Evolutionary conservation across 2,888 invertebrate genomes (phyloP).

Genomic region (Dryobota labecula): DNA sequence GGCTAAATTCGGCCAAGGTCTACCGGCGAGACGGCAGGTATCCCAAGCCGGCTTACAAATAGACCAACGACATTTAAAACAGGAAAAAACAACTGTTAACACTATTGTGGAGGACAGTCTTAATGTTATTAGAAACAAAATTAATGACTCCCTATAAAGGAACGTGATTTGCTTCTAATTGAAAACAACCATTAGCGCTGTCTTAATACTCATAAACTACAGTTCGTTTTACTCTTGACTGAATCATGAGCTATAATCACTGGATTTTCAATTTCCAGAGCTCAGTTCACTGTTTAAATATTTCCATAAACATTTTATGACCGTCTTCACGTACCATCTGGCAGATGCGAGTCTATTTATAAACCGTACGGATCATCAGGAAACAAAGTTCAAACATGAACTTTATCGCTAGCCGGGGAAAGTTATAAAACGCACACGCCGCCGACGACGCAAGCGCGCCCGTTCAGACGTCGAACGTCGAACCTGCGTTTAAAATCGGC

Average conservation of each 20-base stretch:
- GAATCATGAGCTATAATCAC: constrained; percentile 58
- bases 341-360: constrained; percentile 80
- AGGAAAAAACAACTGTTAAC: constrained; percentile 29
- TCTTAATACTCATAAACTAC: constrained; percentile 30
- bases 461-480: constrained; percentile 76
- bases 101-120: constrained; percentile 13
- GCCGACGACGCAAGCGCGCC: constrained; percentile 65
- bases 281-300: constrained; percentile 70
- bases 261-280: constrained; percentile 60
- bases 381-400: constrained; percentile 84
- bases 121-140: constrained; percentile 14
- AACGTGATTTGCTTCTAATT: constrained; percentile 27
- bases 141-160: constrained; percentile 2
- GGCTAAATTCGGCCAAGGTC: constrained; percentile 88
- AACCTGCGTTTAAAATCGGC: constrained; percentile 88
- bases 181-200: constrained; percentile 8
- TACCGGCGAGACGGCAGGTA: constrained; percentile 71
- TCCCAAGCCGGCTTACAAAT: constrained; percentile 64
- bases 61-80: constrained; percentile 44
- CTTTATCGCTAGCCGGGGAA: constrained; percentile 85
- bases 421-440: constrained; percentile 84
- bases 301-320: constrained; percentile 77
- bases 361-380: constrained; percentile 80
- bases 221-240: constrained; percentile 51
- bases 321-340: constrained; percentile 81